Evolutionary conservation across 1,140 invertebrate species (phyloP).

Genomic region (Platyura marginata): DNA sequence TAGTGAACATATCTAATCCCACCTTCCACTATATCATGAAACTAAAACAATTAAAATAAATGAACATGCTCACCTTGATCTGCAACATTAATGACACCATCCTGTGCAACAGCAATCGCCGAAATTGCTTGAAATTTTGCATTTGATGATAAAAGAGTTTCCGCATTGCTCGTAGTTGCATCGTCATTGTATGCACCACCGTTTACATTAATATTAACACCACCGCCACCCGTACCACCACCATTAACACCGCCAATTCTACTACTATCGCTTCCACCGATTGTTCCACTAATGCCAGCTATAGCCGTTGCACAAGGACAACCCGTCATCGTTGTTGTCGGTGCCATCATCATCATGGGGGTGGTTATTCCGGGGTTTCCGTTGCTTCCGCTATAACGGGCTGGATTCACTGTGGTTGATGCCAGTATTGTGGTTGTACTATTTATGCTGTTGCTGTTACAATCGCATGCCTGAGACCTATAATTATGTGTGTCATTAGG

Average conservation of each 20-base stretch:
- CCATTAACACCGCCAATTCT: slow-evolving; percentile 15
- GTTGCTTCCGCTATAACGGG: slow-evolving; percentile 7
- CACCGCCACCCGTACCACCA: slow-evolving; percentile 17
- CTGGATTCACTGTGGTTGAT: slow-evolving; percentile 22
- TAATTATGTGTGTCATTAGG: slow-evolving; percentile 2
- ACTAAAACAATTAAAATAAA: no score
- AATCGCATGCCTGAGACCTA: slow-evolving; percentile 25
- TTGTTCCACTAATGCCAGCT: background rate
- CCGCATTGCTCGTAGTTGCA: slow-evolving; percentile 50
- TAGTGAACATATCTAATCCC: no score
- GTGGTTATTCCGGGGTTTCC: slow-evolving; percentile 17
- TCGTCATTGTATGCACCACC: slow-evolving; percentile 24
- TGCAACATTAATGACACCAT: slow-evolving; percentile 82
- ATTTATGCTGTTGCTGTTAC: slow-evolving; percentile 30
- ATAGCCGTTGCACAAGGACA: background rate
- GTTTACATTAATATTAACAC: slow-evolving; percentile 16
- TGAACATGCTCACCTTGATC: slow-evolving; percentile 82
- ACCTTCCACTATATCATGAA: no score
- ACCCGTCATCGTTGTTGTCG: background rate
- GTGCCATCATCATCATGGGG: slow-evolving; percentile 14
- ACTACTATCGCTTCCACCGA: slow-evolving; percentile 2
- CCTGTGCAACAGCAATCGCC: slow-evolving; percentile 80
- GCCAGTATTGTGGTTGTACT: slow-evolving; percentile 22
- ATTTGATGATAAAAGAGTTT: slow-evolving; percentile 74
- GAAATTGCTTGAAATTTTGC: slow-evolving; percentile 82